Base-by-base conservation (phyloP, 1,140 invertebrate species). In the Myzus persicae region DNA sequence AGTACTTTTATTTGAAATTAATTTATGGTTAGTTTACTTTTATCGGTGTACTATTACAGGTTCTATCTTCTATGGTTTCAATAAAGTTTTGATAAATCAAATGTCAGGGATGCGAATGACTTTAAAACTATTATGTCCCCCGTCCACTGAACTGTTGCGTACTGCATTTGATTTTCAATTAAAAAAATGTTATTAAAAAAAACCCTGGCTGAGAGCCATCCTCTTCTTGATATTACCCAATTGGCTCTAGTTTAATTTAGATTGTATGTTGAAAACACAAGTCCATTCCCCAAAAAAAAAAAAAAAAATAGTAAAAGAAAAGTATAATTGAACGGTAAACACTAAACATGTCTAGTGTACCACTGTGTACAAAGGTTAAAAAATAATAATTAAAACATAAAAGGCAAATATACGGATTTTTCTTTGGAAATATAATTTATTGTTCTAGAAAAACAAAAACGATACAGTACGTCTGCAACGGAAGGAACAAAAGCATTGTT, bases 401-500 rank as follows among this genome's bases (percentile, higher is more conserved):
- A 90, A 59, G 22, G 26, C 40, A 31, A 14, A 59, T 59, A 38
- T 4, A 48, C 36, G 46, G 18, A 48, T 48, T 59, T 59, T 59
- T 54, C 26, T 26, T 59, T 31, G 36, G 3, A 1, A 59, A 90
- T 40, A 42, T 54, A 90, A 90, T 90, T 67, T n/a, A n/a, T 76
- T 90, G 31, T 90, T 59, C 14, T 90, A 42, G 38, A 9, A 38
- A 40, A 54, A 90, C 48, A 59, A 59, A 90, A 90, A 54, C 22
- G 36, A 90, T 54, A 59, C 31, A 42, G 26, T 42, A 67, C 26
- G 38, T 22, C 89, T 67, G 51, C 51, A 67, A 67, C 26, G 14
- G 89, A 67, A 59, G 14, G 51, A 67, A 90, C 89, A 59, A 90
- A 90, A 59, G 51, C 51, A 42, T 59, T 59, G 51, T 90, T 51